phyloP scores from a whole-genome alignment of 2,797 vertebrate genomes.

The Dryobates pubescens region DNA sequence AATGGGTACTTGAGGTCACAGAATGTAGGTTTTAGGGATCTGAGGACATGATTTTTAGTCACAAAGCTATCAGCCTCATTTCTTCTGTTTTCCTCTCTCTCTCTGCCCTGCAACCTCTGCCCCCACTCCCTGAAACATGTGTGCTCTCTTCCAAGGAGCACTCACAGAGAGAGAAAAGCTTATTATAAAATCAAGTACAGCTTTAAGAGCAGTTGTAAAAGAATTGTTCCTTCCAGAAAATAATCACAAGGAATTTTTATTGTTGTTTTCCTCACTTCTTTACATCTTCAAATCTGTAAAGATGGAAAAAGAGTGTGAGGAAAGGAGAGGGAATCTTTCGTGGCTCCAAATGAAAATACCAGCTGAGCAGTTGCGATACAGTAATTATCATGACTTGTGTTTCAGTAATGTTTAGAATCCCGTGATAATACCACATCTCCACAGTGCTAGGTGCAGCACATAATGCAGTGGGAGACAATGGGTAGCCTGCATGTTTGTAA shows the following conservation, averaged over 20 bases:
- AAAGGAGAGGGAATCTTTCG: neutral
- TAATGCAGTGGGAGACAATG: neutral
- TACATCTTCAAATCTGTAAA: neutral
- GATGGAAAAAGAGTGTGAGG: neutral
- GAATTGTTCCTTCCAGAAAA: neutral
- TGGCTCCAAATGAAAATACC: neutral
- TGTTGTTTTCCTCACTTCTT: neutral
- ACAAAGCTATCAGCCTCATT: neutral
- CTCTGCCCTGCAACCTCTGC: neutral
- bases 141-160: neutral
- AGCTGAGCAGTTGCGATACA: slow-evolving; percentile 19
- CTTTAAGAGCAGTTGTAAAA: neutral
- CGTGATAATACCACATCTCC: neutral
- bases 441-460: neutral
- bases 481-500: neutral
- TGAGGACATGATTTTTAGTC: neutral
- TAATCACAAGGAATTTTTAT: neutral
- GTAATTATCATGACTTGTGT: slow-evolving; percentile 42
- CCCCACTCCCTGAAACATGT: neutral
- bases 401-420: slow-evolving; percentile 27
- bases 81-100: neutral
- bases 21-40: neutral
- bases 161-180: neutral
- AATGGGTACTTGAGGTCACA: neutral
- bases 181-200: neutral